Percentiles rank a stretch among this genome's conserved stretches.
Conservation (phyloP, 2,113 vertebrate genomes). For the Argyrosomus japonicus region DNA sequence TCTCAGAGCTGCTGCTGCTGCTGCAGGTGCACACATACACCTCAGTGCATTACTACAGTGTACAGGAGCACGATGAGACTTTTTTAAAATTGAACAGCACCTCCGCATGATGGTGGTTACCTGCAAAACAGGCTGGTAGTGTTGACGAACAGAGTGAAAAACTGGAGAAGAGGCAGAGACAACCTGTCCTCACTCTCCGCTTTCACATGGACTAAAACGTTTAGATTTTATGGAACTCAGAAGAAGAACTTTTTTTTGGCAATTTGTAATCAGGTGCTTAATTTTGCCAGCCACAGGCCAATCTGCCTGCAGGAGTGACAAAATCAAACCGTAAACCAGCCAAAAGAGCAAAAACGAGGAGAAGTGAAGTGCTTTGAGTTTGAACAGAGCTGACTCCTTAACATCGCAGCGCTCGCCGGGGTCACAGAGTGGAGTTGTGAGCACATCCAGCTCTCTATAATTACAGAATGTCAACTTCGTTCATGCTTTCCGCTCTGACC, state of each 20-base stretch:
- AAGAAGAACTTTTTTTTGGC: background rate
- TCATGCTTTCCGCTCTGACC: slow-evolving; percentile 76
- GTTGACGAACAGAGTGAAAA: background rate
- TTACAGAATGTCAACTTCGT: slow-evolving; percentile 78
- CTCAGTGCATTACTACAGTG: background rate
- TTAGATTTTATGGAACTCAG: background rate
- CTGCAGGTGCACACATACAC: background rate
- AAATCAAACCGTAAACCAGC: background rate
- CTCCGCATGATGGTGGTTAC: background rate
- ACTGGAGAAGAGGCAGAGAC: background rate
- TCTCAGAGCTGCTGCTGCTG: slow-evolving; percentile 38
- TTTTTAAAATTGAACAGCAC: background rate
- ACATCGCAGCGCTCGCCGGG: background rate
- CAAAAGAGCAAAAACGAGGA: background rate
- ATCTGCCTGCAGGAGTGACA: background rate
- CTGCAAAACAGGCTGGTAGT: background rate
- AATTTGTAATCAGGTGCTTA: background rate
- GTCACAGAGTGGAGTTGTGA: slow-evolving; percentile 26
- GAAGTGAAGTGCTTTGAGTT: slow-evolving; percentile 5
- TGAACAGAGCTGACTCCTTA: background rate
- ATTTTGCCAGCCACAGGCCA: background rate
- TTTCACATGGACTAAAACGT: background rate
- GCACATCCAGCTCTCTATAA: slow-evolving; percentile 53
- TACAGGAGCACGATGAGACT: background rate
- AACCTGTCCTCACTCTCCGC: background rate